phyloP scores from a whole-genome alignment of 2,888 invertebrate genomes.

The Elegia similella region DNA sequence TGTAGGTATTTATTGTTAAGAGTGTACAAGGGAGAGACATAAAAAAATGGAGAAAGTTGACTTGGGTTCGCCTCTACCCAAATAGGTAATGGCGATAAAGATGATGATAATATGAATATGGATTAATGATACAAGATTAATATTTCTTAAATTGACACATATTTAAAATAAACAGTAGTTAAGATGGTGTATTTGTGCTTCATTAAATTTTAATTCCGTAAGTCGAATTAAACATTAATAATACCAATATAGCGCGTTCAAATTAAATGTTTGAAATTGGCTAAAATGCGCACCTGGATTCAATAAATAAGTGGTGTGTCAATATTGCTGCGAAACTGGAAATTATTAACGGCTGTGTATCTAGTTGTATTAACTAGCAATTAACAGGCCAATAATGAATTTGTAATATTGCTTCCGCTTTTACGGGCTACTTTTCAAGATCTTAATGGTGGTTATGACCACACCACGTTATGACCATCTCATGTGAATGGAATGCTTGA shows the following conservation, averaged over 20 bases:
- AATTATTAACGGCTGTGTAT: conserved; percentile 1
- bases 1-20: too few relatives aligned
- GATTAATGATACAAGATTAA: too few relatives aligned
- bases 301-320: background rate
- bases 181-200: too few relatives aligned
- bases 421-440: background rate
- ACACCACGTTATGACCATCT: too few relatives aligned
- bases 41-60: too few relatives aligned
- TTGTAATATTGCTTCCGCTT: background rate
- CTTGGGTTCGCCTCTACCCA: too few relatives aligned
- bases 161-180: too few relatives aligned
- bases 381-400: background rate
- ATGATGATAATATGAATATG: too few relatives aligned
- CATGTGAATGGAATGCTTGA: too few relatives aligned
- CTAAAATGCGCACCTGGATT: background rate
- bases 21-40: too few relatives aligned
- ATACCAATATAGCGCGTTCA: background rate
- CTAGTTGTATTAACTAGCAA: background rate
- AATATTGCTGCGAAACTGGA: background rate
- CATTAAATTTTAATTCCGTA: background rate
- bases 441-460: background rate
- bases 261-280: background rate
- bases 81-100: too few relatives aligned
- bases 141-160: too few relatives aligned
- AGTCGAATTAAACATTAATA: background rate